These are phyloP conservation scores for Apodemus agrarius DNA, from an alignment of 2,797 vertebrate species.

Conservation along the genomic window DNA sequence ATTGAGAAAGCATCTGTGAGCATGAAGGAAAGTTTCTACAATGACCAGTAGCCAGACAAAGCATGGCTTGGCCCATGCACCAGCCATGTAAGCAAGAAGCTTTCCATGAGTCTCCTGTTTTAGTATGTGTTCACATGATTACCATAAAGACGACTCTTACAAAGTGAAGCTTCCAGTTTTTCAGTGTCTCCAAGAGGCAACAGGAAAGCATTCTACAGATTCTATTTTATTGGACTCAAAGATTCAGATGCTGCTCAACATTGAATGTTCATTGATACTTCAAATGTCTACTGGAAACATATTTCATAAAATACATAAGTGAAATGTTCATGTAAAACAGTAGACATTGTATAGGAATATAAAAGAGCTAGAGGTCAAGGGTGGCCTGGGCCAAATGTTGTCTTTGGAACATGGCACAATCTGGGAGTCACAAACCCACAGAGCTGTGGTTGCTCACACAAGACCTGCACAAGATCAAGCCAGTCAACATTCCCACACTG, in stretches of 20 bases:
- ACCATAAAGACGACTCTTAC: not conserved
- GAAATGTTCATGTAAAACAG: not conserved
- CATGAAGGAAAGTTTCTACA: not conserved
- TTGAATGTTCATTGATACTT: not conserved
- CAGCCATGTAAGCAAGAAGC: not conserved
- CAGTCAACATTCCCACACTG: not conserved
- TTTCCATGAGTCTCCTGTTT: not conserved
- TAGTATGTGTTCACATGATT: not conserved
- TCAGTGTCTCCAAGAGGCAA: not conserved
- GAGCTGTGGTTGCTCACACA: not conserved
- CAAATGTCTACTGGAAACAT: not conserved
- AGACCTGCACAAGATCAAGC: not conserved
- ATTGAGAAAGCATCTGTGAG: not conserved
- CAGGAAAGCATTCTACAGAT: not conserved
- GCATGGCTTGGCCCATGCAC: not conserved
- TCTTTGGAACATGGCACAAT: not conserved
- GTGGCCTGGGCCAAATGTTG: not conserved
- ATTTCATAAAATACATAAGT: not conserved
- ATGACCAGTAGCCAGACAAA: not conserved
- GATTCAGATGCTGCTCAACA: not conserved
- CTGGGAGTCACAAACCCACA: not conserved
- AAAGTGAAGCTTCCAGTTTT: constrained; percentile 42
- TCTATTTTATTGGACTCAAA: not conserved
- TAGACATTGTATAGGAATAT: not conserved
- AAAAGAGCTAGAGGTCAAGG: not conserved